Evolutionary conservation across 2,113 vertebrate genomes (phyloP).

Genomic region (Parus major): DNA sequence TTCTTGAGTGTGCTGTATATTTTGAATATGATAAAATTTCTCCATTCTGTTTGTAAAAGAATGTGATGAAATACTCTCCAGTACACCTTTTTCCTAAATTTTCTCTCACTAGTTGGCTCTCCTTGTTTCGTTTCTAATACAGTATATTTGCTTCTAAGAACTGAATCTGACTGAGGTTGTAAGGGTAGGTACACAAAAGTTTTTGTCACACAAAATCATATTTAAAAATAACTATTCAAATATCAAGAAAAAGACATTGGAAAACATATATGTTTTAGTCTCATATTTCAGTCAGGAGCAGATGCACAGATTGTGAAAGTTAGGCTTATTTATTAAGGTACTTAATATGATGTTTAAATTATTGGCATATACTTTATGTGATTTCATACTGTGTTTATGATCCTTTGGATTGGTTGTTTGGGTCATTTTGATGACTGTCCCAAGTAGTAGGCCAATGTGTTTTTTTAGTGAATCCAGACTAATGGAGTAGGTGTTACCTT

Average conservation of each 20-base stretch:
- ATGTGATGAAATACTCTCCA: background rate
- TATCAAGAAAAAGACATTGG: background rate
- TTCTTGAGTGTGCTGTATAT: background rate
- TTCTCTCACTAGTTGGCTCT: background rate
- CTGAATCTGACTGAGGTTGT: background rate
- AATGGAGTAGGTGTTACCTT: constrained; percentile 31
- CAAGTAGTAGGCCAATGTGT: background rate
- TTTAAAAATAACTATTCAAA: background rate
- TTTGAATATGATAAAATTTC: background rate
- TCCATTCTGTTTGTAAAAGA: background rate
- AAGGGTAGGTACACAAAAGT: no score
- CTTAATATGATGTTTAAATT: background rate
- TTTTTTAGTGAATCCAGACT: background rate
- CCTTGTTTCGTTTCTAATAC: background rate
- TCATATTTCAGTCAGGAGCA: background rate
- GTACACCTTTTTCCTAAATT: background rate
- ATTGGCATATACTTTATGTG: background rate
- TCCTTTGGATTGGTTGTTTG: background rate
- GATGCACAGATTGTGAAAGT: background rate
- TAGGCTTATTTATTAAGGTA: background rate
- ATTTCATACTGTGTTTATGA: background rate
- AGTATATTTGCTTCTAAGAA: background rate
- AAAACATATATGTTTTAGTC: background rate
- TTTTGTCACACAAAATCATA: background rate
- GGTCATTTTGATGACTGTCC: background rate